These are phyloP conservation scores for Lamellibrachia columna DNA, from an alignment of 2,888 invertebrate species.

Conservation along the genomic window DNA sequence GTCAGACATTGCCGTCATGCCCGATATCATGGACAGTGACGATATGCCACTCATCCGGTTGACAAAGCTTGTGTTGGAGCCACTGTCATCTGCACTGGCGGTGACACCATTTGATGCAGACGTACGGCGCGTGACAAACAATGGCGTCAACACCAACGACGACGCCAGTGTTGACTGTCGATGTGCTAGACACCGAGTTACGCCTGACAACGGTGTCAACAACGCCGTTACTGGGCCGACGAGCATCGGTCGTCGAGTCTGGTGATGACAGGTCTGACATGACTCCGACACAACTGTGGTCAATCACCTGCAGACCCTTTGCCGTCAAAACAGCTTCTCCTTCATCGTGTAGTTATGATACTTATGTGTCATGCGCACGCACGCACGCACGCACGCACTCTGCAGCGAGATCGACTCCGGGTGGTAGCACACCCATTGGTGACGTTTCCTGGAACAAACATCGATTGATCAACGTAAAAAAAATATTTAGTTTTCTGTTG, in stretches of 20 bases:
- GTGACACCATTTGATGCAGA: too few species aligned
- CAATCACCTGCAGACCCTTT: conserved; percentile 47
- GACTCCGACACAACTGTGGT: conserved; percentile 27
- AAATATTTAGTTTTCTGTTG: too few species aligned
- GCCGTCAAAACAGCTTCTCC: conserved; percentile 54
- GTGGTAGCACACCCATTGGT: conserved; percentile 47
- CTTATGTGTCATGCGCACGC: conserved; percentile 40
- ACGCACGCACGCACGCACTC: conserved; percentile 42
- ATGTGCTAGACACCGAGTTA: background rate
- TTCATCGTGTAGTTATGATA: conserved; percentile 48
- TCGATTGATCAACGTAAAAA: background rate
- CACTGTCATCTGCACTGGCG: background rate
- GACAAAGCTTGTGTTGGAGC: background rate
- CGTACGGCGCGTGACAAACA: background rate
- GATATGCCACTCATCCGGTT: background rate
- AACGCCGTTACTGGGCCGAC: background rate
- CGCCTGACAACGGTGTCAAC: background rate
- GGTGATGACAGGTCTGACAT: background rate
- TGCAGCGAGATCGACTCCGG: conserved; percentile 54
- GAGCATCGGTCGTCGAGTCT: background rate
- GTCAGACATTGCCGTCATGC: background rate
- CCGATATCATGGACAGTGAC: background rate
- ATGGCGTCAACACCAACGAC: background rate
- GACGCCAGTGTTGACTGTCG: background rate
- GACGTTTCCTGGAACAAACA: conserved; percentile 45